Conservation (phyloP, 2,888 invertebrate species). For the Hoplodrina ambigua region DNA sequence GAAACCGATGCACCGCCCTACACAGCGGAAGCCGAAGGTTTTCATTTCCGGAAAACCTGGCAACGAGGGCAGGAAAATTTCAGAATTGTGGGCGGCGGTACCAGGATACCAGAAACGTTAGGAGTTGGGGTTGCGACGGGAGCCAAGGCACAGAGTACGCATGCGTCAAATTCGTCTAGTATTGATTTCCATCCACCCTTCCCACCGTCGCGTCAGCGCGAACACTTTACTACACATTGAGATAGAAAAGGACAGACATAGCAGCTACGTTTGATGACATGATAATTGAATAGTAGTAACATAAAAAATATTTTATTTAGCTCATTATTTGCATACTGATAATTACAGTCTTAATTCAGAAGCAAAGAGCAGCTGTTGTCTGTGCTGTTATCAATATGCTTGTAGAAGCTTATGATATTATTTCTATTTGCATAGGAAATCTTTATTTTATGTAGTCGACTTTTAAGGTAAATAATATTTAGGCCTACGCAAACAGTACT, state of each 20-base stretch:
- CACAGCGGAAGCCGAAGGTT: constrained; percentile 79
- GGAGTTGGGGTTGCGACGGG: constrained; percentile 56
- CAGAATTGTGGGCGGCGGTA: constrained; percentile 88
- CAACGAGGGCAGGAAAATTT: constrained; percentile 88
- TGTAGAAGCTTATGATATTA: constrained; percentile 4
- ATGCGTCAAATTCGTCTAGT: constrained; percentile 68
- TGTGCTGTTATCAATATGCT: constrained; percentile 20
- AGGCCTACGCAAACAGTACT: not conserved
- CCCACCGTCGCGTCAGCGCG: not conserved
- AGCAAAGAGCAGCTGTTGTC: not conserved
- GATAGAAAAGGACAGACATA: constrained; percentile 14
- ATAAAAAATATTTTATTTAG: constrained; percentile 9
- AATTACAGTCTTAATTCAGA: constrained; percentile 9
- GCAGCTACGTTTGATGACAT: constrained; percentile 1
- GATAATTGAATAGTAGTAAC: not conserved
- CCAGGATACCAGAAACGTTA: constrained; percentile 75
- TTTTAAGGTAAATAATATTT: constrained; percentile 11
- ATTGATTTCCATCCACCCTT: constrained; percentile 53
- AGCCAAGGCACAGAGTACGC: constrained; percentile 65
- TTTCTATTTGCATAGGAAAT: not conserved
- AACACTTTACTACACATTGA: constrained; percentile 4
- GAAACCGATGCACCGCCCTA: constrained; percentile 79
- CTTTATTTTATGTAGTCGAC: constrained; percentile 11
- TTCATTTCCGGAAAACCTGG: constrained; percentile 80
- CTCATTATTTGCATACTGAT: constrained; percentile 1